Evolutionary conservation across 2,113 vertebrate species (phyloP).

Genomic region (Crotalus horridus): DNA sequence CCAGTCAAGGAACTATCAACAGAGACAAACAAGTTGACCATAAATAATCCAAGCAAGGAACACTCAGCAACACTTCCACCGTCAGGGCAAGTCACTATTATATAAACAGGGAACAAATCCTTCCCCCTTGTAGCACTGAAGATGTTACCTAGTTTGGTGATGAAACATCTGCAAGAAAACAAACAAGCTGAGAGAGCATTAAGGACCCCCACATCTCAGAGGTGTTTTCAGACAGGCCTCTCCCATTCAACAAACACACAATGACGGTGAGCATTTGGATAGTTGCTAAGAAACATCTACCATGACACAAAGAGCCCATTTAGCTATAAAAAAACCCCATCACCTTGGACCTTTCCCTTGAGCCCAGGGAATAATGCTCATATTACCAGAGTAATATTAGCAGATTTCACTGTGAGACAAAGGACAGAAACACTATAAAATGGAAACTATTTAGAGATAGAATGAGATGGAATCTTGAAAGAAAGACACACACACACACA

Average conservation of each 20-base stretch:
- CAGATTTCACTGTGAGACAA: conserved; percentile 41
- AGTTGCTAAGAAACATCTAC: conserved; percentile 30
- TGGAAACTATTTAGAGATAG: conserved; percentile 13
- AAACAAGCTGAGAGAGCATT: no score
- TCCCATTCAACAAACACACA: not conserved
- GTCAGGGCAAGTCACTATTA: not conserved
- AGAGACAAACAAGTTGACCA: no score
- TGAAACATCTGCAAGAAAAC: not conserved
- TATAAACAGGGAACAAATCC: not conserved
- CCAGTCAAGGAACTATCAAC: no score
- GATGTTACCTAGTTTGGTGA: not conserved
- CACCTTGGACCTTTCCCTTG: conserved; percentile 39
- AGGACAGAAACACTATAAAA: conserved; percentile 55
- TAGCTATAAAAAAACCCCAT: conserved; percentile 25
- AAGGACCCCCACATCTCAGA: not conserved
- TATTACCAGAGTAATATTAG: conserved; percentile 38
- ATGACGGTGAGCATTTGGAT: not conserved
- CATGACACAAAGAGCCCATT: conserved; percentile 23
- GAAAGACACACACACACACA: not conserved
- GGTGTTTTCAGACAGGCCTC: not conserved
- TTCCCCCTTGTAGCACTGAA: not conserved
- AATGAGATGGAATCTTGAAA: conserved; percentile 17
- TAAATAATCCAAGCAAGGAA: no score
- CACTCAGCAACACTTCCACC: no score
- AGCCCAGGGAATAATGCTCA: conserved; percentile 36